Base-by-base conservation (phyloP, 1,140 invertebrate genomes). In the Aradophagus sp. region DNA sequence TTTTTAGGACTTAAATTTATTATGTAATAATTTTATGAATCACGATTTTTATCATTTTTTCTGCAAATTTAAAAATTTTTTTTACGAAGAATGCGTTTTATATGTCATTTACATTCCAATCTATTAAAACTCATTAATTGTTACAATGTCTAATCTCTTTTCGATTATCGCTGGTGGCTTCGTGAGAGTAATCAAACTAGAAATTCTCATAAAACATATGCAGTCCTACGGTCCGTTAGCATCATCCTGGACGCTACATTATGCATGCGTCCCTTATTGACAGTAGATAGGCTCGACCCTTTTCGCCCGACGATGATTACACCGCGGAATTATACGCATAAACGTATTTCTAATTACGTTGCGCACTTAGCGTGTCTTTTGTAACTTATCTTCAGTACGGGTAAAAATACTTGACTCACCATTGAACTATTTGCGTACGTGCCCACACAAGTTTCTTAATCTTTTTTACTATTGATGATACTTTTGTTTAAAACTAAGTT, bases 311-410 rank as follows among this genome's bases (percentile, higher is more conserved):
- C 8, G 26, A 32, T 38, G 50, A 62, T 63, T 70, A 50, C 8
- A 23, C 27, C 6, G 52, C 50, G 23, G 26, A 65, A 74, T 74
- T 38, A 69, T 52, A 56, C 47, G 39, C 58, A 26, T 68, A 73
- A 68, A 68, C 70, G 47, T 69, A 73, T 68, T 73, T 69, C 65
- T 73, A 65, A 73, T 69, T 69, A 73, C 27, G 27, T 6, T 41
- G 26, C 52, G 32, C 19, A 45, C 55, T 61, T 50, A 31, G 19
- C 23, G 34, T 32, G 52, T 27, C 34, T 55, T 52, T 6, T 42
- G 16, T 45, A 66, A 66, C 50, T 58, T 36, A 42, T 44, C 11
- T 29, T 0, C 16, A 7, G 12, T 0, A 8, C 32, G 7, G n/a
- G 6, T 3, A 56, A 66, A 58, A 55, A 65, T 14, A 31, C 26